These are phyloP conservation scores for Egretta garzetta DNA, from an alignment of 2,113 vertebrate species.

Conservation along the genomic window DNA sequence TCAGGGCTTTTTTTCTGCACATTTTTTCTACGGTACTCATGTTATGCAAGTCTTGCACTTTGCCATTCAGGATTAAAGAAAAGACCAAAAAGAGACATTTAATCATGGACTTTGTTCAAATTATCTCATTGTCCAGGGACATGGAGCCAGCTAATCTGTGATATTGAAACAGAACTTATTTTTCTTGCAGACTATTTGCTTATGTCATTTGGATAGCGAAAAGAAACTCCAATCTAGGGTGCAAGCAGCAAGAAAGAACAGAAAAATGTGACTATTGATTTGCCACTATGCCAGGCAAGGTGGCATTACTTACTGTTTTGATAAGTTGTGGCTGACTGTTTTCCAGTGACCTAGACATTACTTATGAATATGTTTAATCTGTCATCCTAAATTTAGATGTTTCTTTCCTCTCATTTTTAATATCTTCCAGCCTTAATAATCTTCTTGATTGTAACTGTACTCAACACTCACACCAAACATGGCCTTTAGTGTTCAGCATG, in stretches of 20 bases:
- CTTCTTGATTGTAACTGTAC: background rate
- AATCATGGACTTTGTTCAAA: conserved; percentile 42
- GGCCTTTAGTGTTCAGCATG: background rate
- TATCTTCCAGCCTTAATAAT: background rate
- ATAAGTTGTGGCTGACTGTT: background rate
- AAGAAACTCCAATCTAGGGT: background rate
- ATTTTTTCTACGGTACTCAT: background rate
- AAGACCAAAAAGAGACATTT: background rate
- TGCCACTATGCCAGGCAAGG: background rate
- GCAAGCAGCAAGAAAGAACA: background rate
- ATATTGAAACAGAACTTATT: background rate
- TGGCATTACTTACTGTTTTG: background rate
- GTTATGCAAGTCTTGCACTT: background rate
- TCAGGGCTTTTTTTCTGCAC: background rate
- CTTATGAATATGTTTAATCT: background rate
- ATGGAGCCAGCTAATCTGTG: conserved; percentile 26
- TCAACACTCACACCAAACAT: background rate
- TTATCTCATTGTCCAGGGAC: background rate
- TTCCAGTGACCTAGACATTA: background rate
- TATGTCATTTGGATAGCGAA: background rate
- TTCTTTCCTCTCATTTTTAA: background rate
- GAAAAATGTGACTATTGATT: background rate
- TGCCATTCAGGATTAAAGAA: background rate
- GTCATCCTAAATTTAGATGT: background rate
- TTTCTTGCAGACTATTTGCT: conserved; percentile 34